phyloP scores from a whole-genome alignment of 2,888 invertebrate species.

The Eudasyphora cyanicolor region DNA sequence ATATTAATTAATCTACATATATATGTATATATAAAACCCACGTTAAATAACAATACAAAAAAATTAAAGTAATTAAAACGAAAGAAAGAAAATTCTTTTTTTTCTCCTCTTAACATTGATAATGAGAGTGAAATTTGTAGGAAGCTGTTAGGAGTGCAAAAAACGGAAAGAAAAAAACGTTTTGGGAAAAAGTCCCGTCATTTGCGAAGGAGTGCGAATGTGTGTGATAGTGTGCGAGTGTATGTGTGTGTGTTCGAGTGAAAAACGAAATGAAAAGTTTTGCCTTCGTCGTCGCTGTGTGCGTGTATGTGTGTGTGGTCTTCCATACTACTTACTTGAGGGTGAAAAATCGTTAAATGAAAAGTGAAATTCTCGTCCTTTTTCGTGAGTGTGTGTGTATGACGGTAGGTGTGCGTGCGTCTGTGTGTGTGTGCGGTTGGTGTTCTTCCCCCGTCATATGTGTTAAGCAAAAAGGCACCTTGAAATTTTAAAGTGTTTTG shows the following conservation, averaged over 20 bases:
- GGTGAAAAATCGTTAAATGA: constrained; percentile 66
- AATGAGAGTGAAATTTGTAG: constrained; percentile 47
- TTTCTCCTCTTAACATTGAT: neutral
- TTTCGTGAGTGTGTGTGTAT: constrained; percentile 22
- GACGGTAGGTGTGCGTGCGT: constrained; percentile 2
- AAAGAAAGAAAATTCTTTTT: constrained; percentile 3
- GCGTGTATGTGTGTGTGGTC: constrained; percentile 45
- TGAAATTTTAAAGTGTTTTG: constrained; percentile 56
- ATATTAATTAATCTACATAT: neutral
- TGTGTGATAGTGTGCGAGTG: constrained; percentile 45
- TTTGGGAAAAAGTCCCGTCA: constrained; percentile 26
- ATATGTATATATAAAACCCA: constrained; percentile 15
- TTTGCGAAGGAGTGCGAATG: constrained; percentile 40
- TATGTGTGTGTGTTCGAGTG: constrained; percentile 57
- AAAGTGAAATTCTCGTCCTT: constrained; percentile 58
- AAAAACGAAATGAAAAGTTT: constrained; percentile 62
- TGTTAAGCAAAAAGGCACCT: constrained; percentile 61
- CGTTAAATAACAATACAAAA: constrained; percentile 10
- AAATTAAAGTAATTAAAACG: constrained; percentile 12
- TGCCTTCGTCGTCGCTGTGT: constrained; percentile 47
- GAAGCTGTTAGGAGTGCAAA: constrained; percentile 58
- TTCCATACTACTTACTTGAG: constrained; percentile 50
- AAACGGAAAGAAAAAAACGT: neutral
- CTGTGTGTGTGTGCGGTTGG: constrained; percentile 25
- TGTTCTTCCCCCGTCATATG: neutral